Conservation (phyloP, 2,888 invertebrate species). For the Agriopis aurantiaria region DNA sequence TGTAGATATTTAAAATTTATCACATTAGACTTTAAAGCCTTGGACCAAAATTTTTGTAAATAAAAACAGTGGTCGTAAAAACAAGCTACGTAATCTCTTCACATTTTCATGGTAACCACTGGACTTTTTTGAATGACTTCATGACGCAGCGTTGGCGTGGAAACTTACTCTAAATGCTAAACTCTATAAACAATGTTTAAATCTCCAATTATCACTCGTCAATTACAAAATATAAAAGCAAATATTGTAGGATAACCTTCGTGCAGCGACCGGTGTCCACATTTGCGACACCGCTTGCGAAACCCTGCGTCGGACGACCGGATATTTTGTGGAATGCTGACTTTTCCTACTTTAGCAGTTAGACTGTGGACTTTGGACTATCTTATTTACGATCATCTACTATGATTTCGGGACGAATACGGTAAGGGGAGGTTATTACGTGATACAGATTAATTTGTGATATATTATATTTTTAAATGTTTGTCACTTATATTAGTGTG, state of each 20-base stretch:
- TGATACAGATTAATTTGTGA: too few species aligned
- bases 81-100: too few species aligned
- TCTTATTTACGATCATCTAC: neutral
- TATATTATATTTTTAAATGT: too few species aligned
- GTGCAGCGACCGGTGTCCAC: slow-evolving; percentile 34
- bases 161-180: neutral
- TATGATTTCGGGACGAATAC: too few species aligned
- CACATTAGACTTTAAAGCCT: too few species aligned
- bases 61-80: too few species aligned
- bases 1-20: too few species aligned
- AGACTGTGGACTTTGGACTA: slow-evolving; percentile 19
- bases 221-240: slow-evolving; percentile 50
- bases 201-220: slow-evolving; percentile 31
- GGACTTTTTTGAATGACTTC: neutral
- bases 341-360: slow-evolving; percentile 43
- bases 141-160: neutral
- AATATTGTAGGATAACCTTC: slow-evolving; percentile 48
- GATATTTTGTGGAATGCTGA: slow-evolving; percentile 44
- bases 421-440: too few species aligned
- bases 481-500: too few species aligned
- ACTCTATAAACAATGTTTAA: slow-evolving; percentile 14
- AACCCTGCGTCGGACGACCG: slow-evolving; percentile 39
- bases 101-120: neutral
- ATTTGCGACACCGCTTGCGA: slow-evolving; percentile 43
- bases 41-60: too few species aligned